Percentiles rank a stretch among this genome's conserved stretches.
phyloP scores from a whole-genome alignment of 2,888 invertebrate species.

The Aporophyla nigra region DNA sequence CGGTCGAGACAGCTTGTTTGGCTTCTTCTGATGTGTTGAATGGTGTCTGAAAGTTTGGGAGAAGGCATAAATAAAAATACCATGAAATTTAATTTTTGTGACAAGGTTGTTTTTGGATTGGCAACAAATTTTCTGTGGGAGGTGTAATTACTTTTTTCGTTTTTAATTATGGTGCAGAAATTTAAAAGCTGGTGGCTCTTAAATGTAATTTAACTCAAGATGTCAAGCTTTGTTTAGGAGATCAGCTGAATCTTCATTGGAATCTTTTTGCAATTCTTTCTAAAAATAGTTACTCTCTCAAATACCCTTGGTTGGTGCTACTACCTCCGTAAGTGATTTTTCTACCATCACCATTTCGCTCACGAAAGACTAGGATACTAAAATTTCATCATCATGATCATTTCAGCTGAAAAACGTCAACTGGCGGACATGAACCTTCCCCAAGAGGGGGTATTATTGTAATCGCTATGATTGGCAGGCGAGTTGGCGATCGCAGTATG shows the following conservation, averaged over 20 bases:
- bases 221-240: too few species aligned
- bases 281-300: too few species aligned
- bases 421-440: too few species aligned
- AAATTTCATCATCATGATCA: too few species aligned
- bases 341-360: not conserved
- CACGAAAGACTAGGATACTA: not conserved
- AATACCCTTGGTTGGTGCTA: not conserved
- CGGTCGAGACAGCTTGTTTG: constrained; percentile 75
- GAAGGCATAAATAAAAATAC: not conserved
- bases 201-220: not conserved
- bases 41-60: constrained; percentile 69
- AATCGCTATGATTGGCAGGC: too few species aligned
- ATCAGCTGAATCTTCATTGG: too few species aligned
- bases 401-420: too few species aligned
- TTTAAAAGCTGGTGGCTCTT: not conserved
- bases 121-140: not conserved
- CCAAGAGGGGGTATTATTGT: too few species aligned
- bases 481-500: too few species aligned
- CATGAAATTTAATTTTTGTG: not conserved
- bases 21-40: constrained; percentile 81
- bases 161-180: not conserved
- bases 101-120: not conserved
- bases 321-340: not conserved
- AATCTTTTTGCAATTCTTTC: too few species aligned
- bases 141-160: not conserved